Percentiles rank a stretch among this genome's conserved stretches.
Evolutionary conservation across 2,113 vertebrate species (phyloP).

Genomic region (Notechis scutatus): DNA sequence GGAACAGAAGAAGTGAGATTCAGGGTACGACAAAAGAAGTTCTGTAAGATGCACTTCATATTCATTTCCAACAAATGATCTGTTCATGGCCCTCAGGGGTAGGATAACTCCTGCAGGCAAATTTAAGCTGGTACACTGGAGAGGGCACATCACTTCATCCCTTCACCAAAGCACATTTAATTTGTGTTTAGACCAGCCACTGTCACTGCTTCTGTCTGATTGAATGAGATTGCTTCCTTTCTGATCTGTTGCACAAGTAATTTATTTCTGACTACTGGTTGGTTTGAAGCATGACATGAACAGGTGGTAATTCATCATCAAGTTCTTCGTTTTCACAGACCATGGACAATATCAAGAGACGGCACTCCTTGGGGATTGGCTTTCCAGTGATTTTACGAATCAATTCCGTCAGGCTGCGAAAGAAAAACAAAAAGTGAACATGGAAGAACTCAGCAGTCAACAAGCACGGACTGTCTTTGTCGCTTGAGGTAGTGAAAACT

Average conservation of each 20-base stretch:
- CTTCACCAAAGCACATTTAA: not conserved
- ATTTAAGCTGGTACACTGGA: not conserved
- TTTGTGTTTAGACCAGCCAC: not conserved
- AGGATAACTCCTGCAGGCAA: not conserved
- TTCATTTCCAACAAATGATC: not conserved
- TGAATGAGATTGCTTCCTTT: not conserved
- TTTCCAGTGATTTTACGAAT: conserved; percentile 53
- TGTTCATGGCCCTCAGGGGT: not conserved
- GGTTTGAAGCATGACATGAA: conserved; percentile 59
- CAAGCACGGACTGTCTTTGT: not conserved
- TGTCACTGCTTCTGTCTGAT: not conserved
- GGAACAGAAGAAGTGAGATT: not conserved
- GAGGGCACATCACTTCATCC: not conserved
- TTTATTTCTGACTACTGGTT: not conserved
- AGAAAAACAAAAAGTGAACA: not conserved
- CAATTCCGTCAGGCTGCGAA: conserved; percentile 70
- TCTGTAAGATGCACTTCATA: not conserved
- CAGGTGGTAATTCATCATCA: conserved; percentile 49
- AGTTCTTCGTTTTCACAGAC: conserved; percentile 72
- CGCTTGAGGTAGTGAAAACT: not conserved
- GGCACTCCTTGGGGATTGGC: conserved; percentile 44
- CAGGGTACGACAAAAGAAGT: not conserved
- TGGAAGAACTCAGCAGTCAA: not conserved
- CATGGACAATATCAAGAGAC: conserved; percentile 72
- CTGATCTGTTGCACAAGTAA: not conserved